These are phyloP conservation scores for Eustalomyia histrio DNA, from an alignment of 2,888 invertebrate genomes.

Conservation along the genomic window DNA sequence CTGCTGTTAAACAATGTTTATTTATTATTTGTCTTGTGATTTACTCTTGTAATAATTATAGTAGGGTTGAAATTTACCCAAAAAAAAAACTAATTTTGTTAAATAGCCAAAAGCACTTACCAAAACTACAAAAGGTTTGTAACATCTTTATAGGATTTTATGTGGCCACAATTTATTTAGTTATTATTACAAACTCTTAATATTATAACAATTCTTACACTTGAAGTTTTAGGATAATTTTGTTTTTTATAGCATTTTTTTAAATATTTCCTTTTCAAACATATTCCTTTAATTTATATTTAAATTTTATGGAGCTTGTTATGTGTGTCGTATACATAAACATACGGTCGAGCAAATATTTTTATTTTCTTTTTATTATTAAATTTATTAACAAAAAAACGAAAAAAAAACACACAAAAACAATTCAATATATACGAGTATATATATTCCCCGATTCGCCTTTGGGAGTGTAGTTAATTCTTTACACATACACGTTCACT, in stretches of 20 bases:
- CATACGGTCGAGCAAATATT: not conserved
- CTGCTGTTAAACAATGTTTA: not conserved
- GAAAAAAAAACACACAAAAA: not conserved
- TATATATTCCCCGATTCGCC: not conserved
- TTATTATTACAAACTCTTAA: conserved; percentile 29
- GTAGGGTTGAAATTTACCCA: not conserved
- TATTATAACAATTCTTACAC: not conserved
- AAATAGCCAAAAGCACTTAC: conserved; percentile 43
- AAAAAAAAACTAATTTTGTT: not conserved
- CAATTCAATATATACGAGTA: not conserved
- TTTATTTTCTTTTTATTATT: not conserved
- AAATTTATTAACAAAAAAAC: not conserved
- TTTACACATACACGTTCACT: not conserved
- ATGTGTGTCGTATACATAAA: conserved; percentile 1
- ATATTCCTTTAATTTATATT: not conserved
- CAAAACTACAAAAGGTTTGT: conserved; percentile 45
- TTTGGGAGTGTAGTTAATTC: not conserved
- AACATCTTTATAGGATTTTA: conserved; percentile 52
- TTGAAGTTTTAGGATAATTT: conserved; percentile 20
- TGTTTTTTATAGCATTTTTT: not conserved
- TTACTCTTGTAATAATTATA: no score
- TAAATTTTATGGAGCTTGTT: not conserved
- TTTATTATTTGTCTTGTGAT: not conserved
- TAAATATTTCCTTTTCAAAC: not conserved
- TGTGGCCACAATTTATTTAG: conserved; percentile 43